Conservation (phyloP, 35 echinoderm and acorn worm species). For the Antedon bifida region DNA sequence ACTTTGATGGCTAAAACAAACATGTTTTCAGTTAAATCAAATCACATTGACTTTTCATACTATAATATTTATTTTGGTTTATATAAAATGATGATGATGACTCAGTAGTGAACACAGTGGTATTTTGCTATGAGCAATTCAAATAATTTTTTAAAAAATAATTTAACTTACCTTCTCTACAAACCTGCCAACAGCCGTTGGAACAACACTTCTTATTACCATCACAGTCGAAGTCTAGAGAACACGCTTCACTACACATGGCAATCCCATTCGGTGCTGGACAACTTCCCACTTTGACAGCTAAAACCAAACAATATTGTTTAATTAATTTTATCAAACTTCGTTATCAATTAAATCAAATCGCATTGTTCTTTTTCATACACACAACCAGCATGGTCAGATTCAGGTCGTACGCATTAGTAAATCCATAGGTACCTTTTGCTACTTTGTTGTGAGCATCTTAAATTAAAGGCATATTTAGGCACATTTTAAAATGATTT, state of each 20-base stretch:
- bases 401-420: too few species aligned
- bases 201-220: constrained; percentile 69
- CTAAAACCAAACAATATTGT: too few species aligned
- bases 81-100: too few species aligned
- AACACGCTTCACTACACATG: constrained; percentile 36
- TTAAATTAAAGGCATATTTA: not conserved
- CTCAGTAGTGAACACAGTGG: too few species aligned
- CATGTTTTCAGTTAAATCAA: not conserved
- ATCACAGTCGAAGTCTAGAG: constrained; percentile 39
- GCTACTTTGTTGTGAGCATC: not conserved
- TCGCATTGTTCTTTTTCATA: not conserved
- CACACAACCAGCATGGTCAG: not conserved
- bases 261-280: constrained; percentile 24
- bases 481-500: not conserved
- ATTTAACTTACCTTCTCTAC: too few species aligned
- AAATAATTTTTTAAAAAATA: too few species aligned
- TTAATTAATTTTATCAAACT: not conserved
- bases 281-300: constrained; percentile 40
- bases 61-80: constrained; percentile 12
- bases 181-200: constrained; percentile 85
- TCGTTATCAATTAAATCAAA: not conserved
- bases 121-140: too few species aligned
- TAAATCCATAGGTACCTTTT: not conserved
- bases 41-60: not conserved
- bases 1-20: too few species aligned